Evolutionary conservation across 2,113 vertebrate species (phyloP), one percentile per base, ranked within the genome.

Genomic region (Enhydra lutris): DNA sequence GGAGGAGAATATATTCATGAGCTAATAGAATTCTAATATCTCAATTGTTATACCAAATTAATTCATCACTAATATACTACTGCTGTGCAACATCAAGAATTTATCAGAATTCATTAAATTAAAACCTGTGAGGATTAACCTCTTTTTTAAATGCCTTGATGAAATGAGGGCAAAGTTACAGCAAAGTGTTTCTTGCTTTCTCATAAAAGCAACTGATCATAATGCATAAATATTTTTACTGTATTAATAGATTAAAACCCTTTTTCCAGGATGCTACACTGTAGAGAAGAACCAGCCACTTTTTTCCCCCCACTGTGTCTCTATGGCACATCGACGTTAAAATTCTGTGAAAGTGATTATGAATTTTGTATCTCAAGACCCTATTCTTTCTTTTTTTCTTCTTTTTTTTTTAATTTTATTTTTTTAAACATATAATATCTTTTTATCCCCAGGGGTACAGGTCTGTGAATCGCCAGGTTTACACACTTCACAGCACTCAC

Each of bases 41-140:
- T 82, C 91, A 67, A 74, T 93, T 92, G 69, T 94, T 89, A 78
- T 29, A 80, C 39, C 57, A 78, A 84, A 95, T 97, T 93, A 94
- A 96, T 92, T 96, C 73, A 87, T 52, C 83, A 88, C 36, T 87
- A 67, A 95, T 84, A 59, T 1, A 36, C 42, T 65, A 91, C 15
- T 29, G 26, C 47, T 79, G 63, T 80, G 91, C 57, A 93, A 29
- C 86, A 78, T 36, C 78, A 80, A 42, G 61, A 76, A 94, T 89
- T 95, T 82, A 95, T 55, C 50, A 89, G 34, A 55, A n/a, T 71
- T 92, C 65, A 87, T 50, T 55, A 85, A 96, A 95, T 93, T 96
- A 84, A 97, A 91, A 83, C 26, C 23, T 89, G 87, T 50, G 21
- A n/a, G 86, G 65, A 95, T 71, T 91, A 95, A 97, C 20, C 17